Evolutionary conservation across 2,888 invertebrate genomes (phyloP).

Genomic region (Drosophila vallismaia): DNA sequence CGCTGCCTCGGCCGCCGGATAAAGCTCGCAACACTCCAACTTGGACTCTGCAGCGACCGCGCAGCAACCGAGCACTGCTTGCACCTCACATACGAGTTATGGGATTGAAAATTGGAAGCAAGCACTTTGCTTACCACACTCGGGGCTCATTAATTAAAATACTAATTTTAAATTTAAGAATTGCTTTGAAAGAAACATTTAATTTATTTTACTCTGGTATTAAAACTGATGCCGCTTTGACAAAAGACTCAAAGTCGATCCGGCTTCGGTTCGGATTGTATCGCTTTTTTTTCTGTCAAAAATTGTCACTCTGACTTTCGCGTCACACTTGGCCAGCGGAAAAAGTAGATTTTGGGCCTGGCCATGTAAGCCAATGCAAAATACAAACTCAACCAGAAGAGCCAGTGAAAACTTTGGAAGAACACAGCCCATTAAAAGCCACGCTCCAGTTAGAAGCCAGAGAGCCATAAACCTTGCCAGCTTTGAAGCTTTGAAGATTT

Average conservation of each 20-base stretch:
- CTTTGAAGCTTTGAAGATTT: slow-evolving; percentile 30
- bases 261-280: too few species aligned
- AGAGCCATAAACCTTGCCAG: slow-evolving; percentile 30
- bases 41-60: slow-evolving; percentile 5
- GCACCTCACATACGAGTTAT: slow-evolving; percentile 52
- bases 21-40: neutral
- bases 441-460: slow-evolving; percentile 57
- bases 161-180: neutral
- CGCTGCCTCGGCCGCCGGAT: slow-evolving; percentile 12
- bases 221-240: neutral
- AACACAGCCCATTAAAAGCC: slow-evolving; percentile 59
- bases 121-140: neutral
- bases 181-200: neutral
- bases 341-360: slow-evolving; percentile 42
- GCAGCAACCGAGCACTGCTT: slow-evolving; percentile 35
- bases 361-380: slow-evolving; percentile 35
- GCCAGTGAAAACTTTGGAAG: slow-evolving; percentile 32
- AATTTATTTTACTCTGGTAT: neutral
- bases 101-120: neutral
- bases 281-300: slow-evolving; percentile 48
- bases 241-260: neutral
- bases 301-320: slow-evolving; percentile 70
- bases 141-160: neutral
- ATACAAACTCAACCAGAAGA: slow-evolving; percentile 1
- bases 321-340: slow-evolving; percentile 71